Conservation (phyloP, 2,888 invertebrate species). For the Mechanitis messenoides region DNA sequence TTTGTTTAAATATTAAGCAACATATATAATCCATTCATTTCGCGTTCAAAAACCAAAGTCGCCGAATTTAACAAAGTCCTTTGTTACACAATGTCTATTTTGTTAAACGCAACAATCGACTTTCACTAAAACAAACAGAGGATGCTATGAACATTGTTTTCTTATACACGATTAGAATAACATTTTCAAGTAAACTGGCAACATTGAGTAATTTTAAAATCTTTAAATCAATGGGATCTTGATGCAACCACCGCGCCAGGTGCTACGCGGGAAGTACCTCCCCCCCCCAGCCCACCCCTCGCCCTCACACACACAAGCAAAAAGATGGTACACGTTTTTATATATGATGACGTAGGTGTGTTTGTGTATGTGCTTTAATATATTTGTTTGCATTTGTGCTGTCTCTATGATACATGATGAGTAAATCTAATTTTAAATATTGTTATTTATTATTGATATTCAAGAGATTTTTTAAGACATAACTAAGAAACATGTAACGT, state of each 20-base stretch:
- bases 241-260: slow-evolving; percentile 71
- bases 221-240: slow-evolving; percentile 67
- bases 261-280: slow-evolving; percentile 70
- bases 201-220: slow-evolving; percentile 35
- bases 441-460: no score
- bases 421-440: slow-evolving; percentile 27
- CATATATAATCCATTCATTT: slow-evolving; percentile 11
- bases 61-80: slow-evolving; percentile 24
- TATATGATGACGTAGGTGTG: slow-evolving; percentile 43
- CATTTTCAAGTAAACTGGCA: slow-evolving; percentile 22
- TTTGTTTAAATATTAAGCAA: not conserved
- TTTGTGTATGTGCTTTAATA: no score
- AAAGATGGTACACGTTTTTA: slow-evolving; percentile 43
- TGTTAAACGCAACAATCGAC: slow-evolving; percentile 58
- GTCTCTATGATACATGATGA: slow-evolving; percentile 62
- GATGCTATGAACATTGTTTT: slow-evolving; percentile 42
- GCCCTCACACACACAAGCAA: slow-evolving; percentile 43
- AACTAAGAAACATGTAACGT: no score
- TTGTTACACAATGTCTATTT: slow-evolving; percentile 42
- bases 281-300: slow-evolving; percentile 39
- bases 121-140: slow-evolving; percentile 68
- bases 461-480: no score
- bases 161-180: slow-evolving; percentile 38
- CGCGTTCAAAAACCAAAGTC: slow-evolving; percentile 28
- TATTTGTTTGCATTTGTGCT: slow-evolving; percentile 51